Base-by-base conservation (phyloP, 2,888 invertebrate genomes). In the Acrobasis suavella region DNA sequence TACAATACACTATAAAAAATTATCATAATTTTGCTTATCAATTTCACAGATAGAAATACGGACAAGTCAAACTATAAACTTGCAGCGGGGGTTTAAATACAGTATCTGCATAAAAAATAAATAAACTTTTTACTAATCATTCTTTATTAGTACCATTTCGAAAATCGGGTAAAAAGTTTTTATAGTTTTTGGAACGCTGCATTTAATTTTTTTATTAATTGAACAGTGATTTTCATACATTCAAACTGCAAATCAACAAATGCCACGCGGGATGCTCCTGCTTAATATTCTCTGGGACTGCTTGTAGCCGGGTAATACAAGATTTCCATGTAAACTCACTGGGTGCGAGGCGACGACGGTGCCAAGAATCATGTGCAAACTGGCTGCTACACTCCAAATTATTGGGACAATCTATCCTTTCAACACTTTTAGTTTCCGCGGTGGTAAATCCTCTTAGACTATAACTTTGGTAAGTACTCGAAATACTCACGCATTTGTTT, bases 291-390 rank as follows among this genome's bases (percentile, higher is more conserved):
- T 52, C n/a, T 32, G 59, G 22, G 56, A 50, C 46, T 38, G 62
- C 42, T n/a, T 61, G 62, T 65, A 59, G 62, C 59, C 32, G 55
- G 37, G 62, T 64, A 50, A 51, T 50, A 60, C 56, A 62, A 62
- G 63, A 65, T 67, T 67, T 63, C 61, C 62, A 63, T 68, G 68
- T 67, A 69, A 68, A 67, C 68, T 60, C 54, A 62, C 50, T 59
- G 61, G 62, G 65, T 64, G 64, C 63, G 54, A 12, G 62, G 3
- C 22, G 3, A 60, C 17, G 62, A 60, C 59, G 37, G 62, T 69
- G 67, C 67, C 69, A 67, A 67, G 68, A 63, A 64, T 62, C 62
- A 49, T 60, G 55, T 58, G 55, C 42, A 56, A 50, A 58, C 59
- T 42, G 32, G 54, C 58, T 62, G 60, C 58, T 64, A 58, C 60